Percentiles rank a stretch among this genome's conserved stretches.
These are phyloP conservation scores for Stenopsyche tienmushanensis DNA, from an alignment of 1,140 invertebrate genomes.

Conservation along the genomic window DNA sequence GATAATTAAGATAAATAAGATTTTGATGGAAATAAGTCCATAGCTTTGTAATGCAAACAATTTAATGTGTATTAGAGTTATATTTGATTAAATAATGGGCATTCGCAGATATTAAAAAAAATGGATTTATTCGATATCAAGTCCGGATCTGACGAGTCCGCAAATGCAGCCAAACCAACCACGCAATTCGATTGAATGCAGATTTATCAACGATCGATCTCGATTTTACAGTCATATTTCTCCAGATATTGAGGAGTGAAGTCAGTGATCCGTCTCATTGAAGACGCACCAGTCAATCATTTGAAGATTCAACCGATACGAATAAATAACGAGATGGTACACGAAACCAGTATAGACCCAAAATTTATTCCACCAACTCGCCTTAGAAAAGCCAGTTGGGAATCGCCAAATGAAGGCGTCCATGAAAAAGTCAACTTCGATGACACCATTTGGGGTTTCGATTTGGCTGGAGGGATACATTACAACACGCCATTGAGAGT, in stretches of 20 bases:
- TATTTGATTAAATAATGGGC: too few relatives aligned
- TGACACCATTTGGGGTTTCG: constrained; percentile 49
- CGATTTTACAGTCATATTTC: constrained; percentile 14
- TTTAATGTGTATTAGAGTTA: too few relatives aligned
- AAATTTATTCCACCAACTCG: constrained; percentile 31
- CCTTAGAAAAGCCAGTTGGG: constrained; percentile 44
- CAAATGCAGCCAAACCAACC: constrained; percentile 5
- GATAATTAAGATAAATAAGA: too few relatives aligned
- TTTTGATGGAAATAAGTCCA: too few relatives aligned
- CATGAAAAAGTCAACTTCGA: constrained; percentile 49
- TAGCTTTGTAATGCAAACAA: too few relatives aligned
- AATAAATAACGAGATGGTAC: constrained; percentile 1
- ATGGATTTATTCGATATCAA: neutral
- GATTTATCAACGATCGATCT: constrained; percentile 14
- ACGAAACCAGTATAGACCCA: constrained; percentile 11
- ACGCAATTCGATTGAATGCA: constrained; percentile 2
- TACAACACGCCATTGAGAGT: constrained; percentile 47
- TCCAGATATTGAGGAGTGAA: neutral
- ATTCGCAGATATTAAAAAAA: neutral
- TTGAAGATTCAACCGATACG: neutral
- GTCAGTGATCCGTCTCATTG: neutral
- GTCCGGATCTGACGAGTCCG: constrained; percentile 3
- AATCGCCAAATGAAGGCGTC: constrained; percentile 47
- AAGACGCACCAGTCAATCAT: neutral
- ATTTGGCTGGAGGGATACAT: constrained; percentile 45